Evolutionary conservation across 2,113 vertebrate genomes (phyloP).

Genomic region (Sardina pilchardus): DNA sequence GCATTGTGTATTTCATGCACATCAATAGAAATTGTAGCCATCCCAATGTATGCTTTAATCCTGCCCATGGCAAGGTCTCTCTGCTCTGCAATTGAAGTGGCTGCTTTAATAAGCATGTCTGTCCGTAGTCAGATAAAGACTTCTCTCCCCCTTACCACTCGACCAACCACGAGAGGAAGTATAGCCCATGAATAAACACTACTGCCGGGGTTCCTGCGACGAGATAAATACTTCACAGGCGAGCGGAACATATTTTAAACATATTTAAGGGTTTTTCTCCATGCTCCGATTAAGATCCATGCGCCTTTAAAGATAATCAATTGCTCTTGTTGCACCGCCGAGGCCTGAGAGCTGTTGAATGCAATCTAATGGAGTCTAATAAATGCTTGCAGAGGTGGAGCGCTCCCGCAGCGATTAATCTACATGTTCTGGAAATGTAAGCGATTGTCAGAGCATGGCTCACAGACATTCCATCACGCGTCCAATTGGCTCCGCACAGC

Average conservation of each 20-base stretch:
- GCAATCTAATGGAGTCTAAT: constrained; percentile 66
- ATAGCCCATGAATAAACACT: constrained; percentile 68
- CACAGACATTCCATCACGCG: constrained; percentile 76
- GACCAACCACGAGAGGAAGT: constrained; percentile 49
- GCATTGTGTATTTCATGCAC: background rate
- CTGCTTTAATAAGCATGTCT: constrained; percentile 71
- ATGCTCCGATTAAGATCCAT: constrained; percentile 71
- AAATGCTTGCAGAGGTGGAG: constrained; percentile 65
- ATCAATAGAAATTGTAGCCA: background rate
- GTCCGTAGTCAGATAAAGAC: constrained; percentile 71
- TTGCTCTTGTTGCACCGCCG: constrained; percentile 69
- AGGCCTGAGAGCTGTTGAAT: constrained; percentile 52
- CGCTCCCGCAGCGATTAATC: constrained; percentile 74
- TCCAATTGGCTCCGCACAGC: constrained; percentile 71
- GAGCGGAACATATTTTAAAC: constrained; percentile 73
- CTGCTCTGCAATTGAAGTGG: constrained; percentile 46
- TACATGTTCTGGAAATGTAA: constrained; percentile 81
- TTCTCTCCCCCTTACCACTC: constrained; percentile 44
- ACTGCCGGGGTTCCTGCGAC: constrained; percentile 66
- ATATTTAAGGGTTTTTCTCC: constrained; percentile 56
- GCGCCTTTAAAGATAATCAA: constrained; percentile 76
- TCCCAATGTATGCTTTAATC: background rate
- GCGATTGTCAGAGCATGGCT: constrained; percentile 71
- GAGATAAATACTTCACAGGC: constrained; percentile 75
- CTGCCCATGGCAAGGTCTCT: background rate